Evolutionary conservation across 2,113 vertebrate species (phyloP).

Genomic region (Ivindomyrus marchei): DNA sequence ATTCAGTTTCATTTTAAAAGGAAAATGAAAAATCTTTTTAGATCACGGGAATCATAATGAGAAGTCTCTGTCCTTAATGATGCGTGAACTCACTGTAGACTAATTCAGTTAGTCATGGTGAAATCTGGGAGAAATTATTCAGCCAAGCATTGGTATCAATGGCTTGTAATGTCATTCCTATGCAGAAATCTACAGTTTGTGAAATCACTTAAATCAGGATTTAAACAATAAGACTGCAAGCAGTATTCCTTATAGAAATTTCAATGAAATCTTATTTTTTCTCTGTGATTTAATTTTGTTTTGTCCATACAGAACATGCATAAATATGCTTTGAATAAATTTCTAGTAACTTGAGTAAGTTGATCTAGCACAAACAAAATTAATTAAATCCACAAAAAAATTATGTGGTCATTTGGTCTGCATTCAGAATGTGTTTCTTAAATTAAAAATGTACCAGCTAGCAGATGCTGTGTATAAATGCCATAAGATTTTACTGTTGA

Average conservation of each 20-base stretch:
- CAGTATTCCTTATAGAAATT: not conserved
- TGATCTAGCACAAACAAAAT: not conserved
- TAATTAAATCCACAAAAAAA: not conserved
- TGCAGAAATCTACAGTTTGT: not conserved
- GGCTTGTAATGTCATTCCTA: not conserved
- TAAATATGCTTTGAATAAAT: not conserved
- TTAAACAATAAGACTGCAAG: not conserved
- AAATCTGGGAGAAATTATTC: not conserved
- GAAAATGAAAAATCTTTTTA: not conserved
- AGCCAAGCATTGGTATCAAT: not conserved
- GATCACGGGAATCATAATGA: not conserved
- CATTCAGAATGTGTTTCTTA: not conserved
- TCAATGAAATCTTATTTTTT: not conserved
- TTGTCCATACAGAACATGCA: not conserved
- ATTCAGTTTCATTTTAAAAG: not conserved
- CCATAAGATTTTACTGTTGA: not conserved
- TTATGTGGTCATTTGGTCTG: not conserved
- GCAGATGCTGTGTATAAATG: not conserved
- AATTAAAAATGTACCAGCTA: not conserved
- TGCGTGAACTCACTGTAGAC: not conserved
- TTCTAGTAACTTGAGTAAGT: not conserved
- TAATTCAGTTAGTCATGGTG: not conserved
- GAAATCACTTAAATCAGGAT: not conserved
- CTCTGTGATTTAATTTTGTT: not conserved
- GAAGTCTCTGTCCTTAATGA: not conserved